Percentiles rank a stretch among this genome's conserved stretches.
phyloP scores from a whole-genome alignment of 2,797 vertebrate species.

The Yasuhikotakia modesta region DNA sequence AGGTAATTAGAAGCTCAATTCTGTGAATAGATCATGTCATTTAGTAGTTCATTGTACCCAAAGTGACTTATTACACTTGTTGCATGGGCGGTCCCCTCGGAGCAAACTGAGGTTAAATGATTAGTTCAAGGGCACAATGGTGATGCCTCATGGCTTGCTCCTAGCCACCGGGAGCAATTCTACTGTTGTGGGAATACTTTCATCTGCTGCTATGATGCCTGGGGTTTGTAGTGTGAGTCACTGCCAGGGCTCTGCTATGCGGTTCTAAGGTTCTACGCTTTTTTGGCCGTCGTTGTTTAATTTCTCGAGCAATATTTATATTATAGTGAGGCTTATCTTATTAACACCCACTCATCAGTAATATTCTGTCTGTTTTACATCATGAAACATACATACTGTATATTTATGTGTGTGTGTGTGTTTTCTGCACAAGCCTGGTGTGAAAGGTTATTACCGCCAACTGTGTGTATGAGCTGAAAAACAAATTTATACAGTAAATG shows the following conservation, averaged over 20 bases:
- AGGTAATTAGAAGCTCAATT: not conserved
- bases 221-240: not conserved
- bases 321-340: too few relatives aligned
- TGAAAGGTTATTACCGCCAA: too few relatives aligned
- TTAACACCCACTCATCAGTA: too few relatives aligned
- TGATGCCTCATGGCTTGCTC: not conserved
- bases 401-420: too few relatives aligned
- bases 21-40: not conserved
- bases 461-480: not conserved
- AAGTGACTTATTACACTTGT: conserved; percentile 28
- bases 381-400: too few relatives aligned
- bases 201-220: not conserved
- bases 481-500: not conserved
- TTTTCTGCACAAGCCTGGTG: not conserved
- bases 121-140: not conserved
- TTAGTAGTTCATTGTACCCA: conserved; percentile 25
- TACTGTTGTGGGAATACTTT: not conserved
- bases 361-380: too few relatives aligned
- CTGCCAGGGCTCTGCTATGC: not conserved
- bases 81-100: conserved; percentile 5
- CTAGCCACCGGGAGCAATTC: not conserved
- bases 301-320: too few relatives aligned
- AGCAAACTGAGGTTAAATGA: conserved; percentile 30
- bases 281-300: too few relatives aligned
- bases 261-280: not conserved